Evolutionary conservation across 2,113 vertebrate genomes (phyloP), one percentile per base, ranked within the genome.

Genomic region (Illadopsis cleaveri): DNA sequence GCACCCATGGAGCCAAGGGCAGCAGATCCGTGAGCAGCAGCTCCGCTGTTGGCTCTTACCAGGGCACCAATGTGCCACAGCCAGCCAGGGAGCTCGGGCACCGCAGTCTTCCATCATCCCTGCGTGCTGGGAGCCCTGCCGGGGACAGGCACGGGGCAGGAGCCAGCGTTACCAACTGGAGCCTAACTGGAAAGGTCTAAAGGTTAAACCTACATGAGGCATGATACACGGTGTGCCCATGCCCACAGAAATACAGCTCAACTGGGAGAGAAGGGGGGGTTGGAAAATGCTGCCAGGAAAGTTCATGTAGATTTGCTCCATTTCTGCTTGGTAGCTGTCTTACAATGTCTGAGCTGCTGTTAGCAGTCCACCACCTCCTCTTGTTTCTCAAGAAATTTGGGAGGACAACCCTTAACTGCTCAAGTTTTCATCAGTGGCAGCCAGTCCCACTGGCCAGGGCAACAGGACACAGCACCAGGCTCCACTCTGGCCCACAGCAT

Each of bases 81-180:
- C 22, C 15, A 5, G 82, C 35, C 33, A 0, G 58, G 15, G 1
- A 93, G 44, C 58, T 56, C 1, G 0, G 80, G 38, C 48, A 73
- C 15, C 0, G 0, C 0, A 0, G 64, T 45, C 20, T 31, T 53
- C 78, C 35, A 11, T 73, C 37, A 40, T 4, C 1, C 23, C 37
- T 5, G 5, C 2, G 30, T 61, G 64, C 90, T 0, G 0, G 0
- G 4, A 89, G 71, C 58, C 66, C 61, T 42, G 76, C 48, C 1
- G 0, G 30, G 51, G 47, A 54, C 33, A 18, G 48, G 75, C 33
- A 0, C 0, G 0, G 53, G 27, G 31, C 87, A 89, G 58, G 44
- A 77, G 48, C 28, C 70, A n/a, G 54, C 19, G 7, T 5, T 12
- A 31, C 76, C 89, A 92, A 28, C 50, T 92, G 80, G 53, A 90